Evolutionary conservation across 2,797 vertebrate species (phyloP).

Genomic region (Eutrigla gurnardus): DNA sequence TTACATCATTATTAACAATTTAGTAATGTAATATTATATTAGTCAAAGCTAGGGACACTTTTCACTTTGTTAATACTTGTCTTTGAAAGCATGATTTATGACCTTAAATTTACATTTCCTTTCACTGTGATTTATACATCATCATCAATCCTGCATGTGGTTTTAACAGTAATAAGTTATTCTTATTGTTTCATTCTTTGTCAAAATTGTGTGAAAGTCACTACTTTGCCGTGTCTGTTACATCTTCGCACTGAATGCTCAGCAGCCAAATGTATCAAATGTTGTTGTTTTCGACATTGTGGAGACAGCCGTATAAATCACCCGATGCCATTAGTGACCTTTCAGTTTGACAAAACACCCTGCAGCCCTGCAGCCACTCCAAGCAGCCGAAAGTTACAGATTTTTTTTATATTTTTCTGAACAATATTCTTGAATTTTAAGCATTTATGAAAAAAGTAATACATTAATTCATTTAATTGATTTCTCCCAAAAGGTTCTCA

Average conservation of each 20-base stretch:
- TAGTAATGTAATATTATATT: not conserved
- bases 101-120: not conserved
- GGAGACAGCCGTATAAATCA: conserved; percentile 78
- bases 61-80: not conserved
- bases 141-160: not conserved
- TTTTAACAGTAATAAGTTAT: not conserved
- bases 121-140: not conserved
- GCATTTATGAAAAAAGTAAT: not conserved
- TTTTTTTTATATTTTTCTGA: not conserved
- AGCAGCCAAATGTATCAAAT: conserved; percentile 50
- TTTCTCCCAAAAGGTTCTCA: not conserved
- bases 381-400: not conserved
- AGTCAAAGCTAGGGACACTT: not conserved
- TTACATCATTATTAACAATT: not conserved
- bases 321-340: conserved; percentile 64
- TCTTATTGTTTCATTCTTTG: conserved; percentile 1
- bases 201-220: not conserved
- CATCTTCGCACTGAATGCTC: conserved; percentile 4
- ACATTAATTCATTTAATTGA: not conserved
- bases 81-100: not conserved
- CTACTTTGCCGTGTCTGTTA: not conserved
- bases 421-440: not conserved
- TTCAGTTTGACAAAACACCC: conserved; percentile 82
- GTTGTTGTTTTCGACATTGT: conserved; percentile 54
- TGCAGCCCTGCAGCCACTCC: conserved; percentile 4